phyloP scores from a whole-genome alignment of 2,797 vertebrate genomes.

The Chloroceryle inda region DNA sequence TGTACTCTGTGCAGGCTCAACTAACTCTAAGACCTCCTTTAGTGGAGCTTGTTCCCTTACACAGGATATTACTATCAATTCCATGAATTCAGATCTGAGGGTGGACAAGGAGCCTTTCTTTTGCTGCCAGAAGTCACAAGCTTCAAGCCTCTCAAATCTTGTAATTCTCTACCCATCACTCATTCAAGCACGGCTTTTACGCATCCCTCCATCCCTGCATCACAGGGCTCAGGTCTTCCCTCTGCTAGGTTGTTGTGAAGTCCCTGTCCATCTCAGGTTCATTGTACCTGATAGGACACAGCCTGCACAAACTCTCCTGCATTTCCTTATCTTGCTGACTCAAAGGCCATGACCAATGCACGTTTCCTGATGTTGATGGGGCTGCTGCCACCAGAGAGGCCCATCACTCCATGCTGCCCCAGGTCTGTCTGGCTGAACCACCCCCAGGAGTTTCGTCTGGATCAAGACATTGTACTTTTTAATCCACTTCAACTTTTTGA shows the following conservation, averaged over 20 bases:
- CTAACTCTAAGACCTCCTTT: neutral
- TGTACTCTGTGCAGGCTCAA: neutral
- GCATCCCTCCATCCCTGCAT: neutral
- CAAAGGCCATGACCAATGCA: neutral
- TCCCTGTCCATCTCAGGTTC: neutral
- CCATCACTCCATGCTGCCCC: neutral
- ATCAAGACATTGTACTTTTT: neutral
- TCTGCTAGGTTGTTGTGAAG: neutral
- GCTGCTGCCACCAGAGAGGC: neutral
- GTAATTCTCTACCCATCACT: neutral
- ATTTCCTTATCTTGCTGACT: neutral
- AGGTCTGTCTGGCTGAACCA: neutral
- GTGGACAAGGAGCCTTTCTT: neutral
- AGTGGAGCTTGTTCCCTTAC: neutral
- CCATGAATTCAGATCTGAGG: neutral
- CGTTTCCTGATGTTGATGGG: neutral
- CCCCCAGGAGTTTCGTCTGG: neutral
- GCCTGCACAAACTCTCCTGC: neutral
- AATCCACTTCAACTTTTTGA: neutral
- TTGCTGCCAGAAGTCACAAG: neutral
- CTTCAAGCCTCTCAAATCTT: neutral
- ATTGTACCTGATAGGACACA: neutral
- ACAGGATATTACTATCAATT: neutral
- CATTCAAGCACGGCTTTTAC: neutral
- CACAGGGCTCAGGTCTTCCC: neutral